Evolutionary conservation across 2,888 invertebrate species (phyloP).

Genomic region (Spicauda simplicius): DNA sequence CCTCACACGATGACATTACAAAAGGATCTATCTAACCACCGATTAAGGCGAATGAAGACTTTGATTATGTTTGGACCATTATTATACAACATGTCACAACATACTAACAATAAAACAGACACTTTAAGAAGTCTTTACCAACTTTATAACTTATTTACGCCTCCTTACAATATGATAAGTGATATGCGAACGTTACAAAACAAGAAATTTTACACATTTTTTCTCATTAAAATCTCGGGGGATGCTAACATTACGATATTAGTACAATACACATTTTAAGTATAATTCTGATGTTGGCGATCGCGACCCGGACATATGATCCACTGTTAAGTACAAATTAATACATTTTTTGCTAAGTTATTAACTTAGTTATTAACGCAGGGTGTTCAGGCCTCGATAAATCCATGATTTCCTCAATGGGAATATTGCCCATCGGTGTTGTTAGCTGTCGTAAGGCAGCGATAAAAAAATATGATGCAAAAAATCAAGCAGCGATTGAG

Average conservation of each 20-base stretch:
- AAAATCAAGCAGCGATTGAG: too few relatives aligned
- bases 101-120: conserved; percentile 17
- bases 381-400: too few relatives aligned
- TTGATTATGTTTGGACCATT: conserved; percentile 32
- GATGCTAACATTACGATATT: background rate
- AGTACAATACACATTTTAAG: too few relatives aligned
- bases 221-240: background rate
- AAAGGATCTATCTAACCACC: conserved; percentile 20
- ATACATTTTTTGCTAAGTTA: too few relatives aligned
- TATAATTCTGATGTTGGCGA: too few relatives aligned
- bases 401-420: too few relatives aligned
- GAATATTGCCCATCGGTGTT: too few relatives aligned
- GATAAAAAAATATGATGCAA: too few relatives aligned
- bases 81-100: conserved; percentile 18
- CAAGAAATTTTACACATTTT: background rate
- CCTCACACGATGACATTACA: conserved; percentile 7
- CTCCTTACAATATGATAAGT: conserved; percentile 27
- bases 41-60: conserved; percentile 33
- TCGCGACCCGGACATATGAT: too few relatives aligned
- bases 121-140: conserved; percentile 17
- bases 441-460: too few relatives aligned
- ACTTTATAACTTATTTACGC: conserved; percentile 5
- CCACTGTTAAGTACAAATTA: too few relatives aligned
- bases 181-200: conserved; percentile 29
- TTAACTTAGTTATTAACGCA: too few relatives aligned